Evolutionary conservation across 2,888 invertebrate species (phyloP).

Genomic region (Saturnia pavonia): DNA sequence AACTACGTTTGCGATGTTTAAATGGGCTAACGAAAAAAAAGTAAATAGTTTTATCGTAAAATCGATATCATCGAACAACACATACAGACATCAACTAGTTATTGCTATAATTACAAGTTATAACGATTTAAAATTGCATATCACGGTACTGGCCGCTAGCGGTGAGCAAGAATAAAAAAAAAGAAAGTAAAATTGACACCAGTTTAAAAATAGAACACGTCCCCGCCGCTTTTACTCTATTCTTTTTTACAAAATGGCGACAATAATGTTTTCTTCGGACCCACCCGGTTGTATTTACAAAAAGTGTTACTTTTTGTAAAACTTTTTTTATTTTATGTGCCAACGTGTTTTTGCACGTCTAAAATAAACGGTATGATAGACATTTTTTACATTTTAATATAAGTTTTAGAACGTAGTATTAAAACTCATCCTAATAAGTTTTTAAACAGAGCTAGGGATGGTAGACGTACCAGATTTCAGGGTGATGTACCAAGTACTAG

Average conservation of each 20-base stretch:
- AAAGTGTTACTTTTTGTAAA: neutral
- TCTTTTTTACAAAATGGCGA: conserved; percentile 43
- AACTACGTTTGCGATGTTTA: neutral
- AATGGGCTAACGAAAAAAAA: neutral
- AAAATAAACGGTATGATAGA: neutral
- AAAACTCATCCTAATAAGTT: neutral
- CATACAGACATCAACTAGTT: neutral
- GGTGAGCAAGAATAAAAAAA: neutral
- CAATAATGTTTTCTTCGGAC: conserved; percentile 49
- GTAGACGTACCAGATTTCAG: no score
- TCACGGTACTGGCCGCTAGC: neutral
- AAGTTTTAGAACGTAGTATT: neutral
- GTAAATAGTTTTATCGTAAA: neutral
- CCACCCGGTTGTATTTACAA: neutral
- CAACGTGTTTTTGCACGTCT: neutral
- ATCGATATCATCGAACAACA: neutral
- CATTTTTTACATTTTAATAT: neutral
- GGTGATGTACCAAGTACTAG: no score
- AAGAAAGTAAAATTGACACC: conserved; percentile 55
- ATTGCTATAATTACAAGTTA: conserved; percentile 4
- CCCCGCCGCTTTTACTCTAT: conserved; percentile 37
- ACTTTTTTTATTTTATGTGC: neutral
- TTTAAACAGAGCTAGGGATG: no score
- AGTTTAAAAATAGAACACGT: conserved; percentile 61
- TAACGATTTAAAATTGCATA: neutral